Evolutionary conservation across 1,140 invertebrate genomes (phyloP), one percentile per base, ranked within the genome.

Genomic region (Hyles euphorbiae): DNA sequence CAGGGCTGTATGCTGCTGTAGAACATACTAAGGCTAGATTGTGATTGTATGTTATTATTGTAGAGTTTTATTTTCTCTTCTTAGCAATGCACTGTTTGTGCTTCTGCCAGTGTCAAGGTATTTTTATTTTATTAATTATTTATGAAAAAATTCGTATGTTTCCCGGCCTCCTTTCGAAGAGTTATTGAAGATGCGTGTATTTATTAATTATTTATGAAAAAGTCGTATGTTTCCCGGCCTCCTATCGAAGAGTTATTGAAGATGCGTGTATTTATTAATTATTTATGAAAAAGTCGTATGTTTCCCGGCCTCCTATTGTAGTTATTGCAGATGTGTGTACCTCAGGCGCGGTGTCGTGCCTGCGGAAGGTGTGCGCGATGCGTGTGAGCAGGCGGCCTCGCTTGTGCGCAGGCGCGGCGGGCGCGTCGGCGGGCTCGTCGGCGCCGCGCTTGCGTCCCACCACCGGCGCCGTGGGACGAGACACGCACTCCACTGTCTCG

Each of bases 391-490:
- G 69, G 0, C 76, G 67, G 60, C 60, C 51, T 0, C 76, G 60
- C 56, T 78, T 78, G 57, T 52, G 48, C 8, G 61, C 40, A 47
- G 53, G 48, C 8, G 61, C 40, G 49, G 60, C 56, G 2, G 40
- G 40, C 34, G 43, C 55, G 43, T 6, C 53, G 10, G 45, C 57
- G 2, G 34, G 53, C 52, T 22, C 52, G 53, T 78, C 79, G 8
- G 80, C 77, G 47, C 77, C 74, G 8, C 87, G 81, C 66, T 89
- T 89, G 67, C 87, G 78, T 0, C 87, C 85, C 36, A 89, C 84
- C 47, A 88, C 85, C 1, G 86, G 75, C 9, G 75, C 85, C 0
- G 76, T 82, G 2, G 82, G 82, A 9, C 87, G 67, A 32, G 45
- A 56, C n/a, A 46, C 44, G 2, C 5, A 5, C 36, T 40, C 36